Percentiles rank a stretch among this genome's conserved stretches.
phyloP scores from a whole-genome alignment of 2,797 vertebrate genomes.

The Paratrypauchen microcephalus region DNA sequence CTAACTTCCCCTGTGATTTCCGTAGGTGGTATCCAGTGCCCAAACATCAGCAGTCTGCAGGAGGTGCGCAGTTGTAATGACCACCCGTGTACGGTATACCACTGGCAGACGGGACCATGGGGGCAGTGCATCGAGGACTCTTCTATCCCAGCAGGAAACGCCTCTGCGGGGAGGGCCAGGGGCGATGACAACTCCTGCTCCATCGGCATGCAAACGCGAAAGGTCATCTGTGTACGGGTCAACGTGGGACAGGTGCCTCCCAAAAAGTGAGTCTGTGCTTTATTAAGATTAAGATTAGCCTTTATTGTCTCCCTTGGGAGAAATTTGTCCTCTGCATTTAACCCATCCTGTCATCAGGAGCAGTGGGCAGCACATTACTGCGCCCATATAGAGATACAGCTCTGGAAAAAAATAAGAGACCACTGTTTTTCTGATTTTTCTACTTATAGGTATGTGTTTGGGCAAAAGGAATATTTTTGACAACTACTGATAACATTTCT shows the following conservation, averaged over 20 bases:
- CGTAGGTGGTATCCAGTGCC: slow-evolving; percentile 87
- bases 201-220: slow-evolving; percentile 93
- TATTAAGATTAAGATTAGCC: too few relatives aligned
- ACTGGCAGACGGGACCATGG: slow-evolving; percentile 94
- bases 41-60: slow-evolving; percentile 88
- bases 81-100: slow-evolving; percentile 95
- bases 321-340: too few relatives aligned
- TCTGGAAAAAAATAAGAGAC: too few relatives aligned
- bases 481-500: too few relatives aligned
- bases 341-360: too few relatives aligned
- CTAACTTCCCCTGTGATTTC: not conserved
- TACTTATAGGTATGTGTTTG: too few relatives aligned
- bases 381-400: too few relatives aligned
- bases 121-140: slow-evolving; percentile 94
- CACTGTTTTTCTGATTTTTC: too few relatives aligned
- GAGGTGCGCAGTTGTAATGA: slow-evolving; percentile 92
- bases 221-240: slow-evolving; percentile 96
- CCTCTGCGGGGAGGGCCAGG: slow-evolving; percentile 72
- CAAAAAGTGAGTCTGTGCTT: slow-evolving; percentile 86
- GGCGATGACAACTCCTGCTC: slow-evolving; percentile 84
- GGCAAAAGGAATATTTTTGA: too few relatives aligned
- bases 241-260: slow-evolving; percentile 97
- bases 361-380: too few relatives aligned
- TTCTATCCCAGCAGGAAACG: slow-evolving; percentile 85
- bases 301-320: too few relatives aligned